Evolutionary conservation across 2,113 vertebrate species (phyloP).

Genomic region (Alligator sinensis): DNA sequence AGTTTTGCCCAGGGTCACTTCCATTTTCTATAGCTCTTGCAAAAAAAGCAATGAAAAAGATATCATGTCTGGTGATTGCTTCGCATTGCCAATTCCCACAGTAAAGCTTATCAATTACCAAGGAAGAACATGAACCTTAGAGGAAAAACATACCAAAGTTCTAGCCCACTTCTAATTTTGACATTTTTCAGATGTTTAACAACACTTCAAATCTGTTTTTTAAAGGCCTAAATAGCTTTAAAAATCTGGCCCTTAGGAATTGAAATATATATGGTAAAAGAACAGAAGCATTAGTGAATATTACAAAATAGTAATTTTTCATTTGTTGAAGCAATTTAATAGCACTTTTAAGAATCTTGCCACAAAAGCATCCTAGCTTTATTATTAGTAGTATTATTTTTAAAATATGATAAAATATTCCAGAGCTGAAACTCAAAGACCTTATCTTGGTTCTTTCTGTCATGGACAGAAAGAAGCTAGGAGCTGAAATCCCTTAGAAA

Average conservation of each 20-base stretch:
- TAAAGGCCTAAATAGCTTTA: neutral
- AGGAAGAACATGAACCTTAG: constrained; percentile 62
- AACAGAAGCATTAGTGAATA: accelerated
- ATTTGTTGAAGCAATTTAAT: accelerated
- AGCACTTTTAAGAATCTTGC: too few species aligned
- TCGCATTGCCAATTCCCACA: constrained; percentile 27
- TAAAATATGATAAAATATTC: neutral
- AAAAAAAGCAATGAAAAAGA: neutral
- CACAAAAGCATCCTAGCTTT: too few species aligned
- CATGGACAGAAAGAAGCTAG: neutral
- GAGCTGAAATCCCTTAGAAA: neutral
- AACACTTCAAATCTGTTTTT: constrained; percentile 47
- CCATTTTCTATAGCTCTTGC: neutral
- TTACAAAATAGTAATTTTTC: accelerated
- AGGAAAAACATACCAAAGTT: constrained; percentile 63
- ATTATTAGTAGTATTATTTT: too few species aligned
- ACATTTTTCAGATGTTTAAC: constrained; percentile 32
- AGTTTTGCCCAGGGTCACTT: neutral
- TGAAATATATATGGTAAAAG: accelerated
- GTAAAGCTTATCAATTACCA: constrained; percentile 28
- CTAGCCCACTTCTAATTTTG: constrained; percentile 33
- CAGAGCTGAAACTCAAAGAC: accelerated
- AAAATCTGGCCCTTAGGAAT: neutral
- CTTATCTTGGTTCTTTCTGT: too few species aligned
- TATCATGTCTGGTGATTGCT: neutral